A percentile compares a stretch with the other conserved stretches of the same genome.
phyloP scores from a whole-genome alignment of 2,888 invertebrate genomes.

The Carpatolechia fugitivella region DNA sequence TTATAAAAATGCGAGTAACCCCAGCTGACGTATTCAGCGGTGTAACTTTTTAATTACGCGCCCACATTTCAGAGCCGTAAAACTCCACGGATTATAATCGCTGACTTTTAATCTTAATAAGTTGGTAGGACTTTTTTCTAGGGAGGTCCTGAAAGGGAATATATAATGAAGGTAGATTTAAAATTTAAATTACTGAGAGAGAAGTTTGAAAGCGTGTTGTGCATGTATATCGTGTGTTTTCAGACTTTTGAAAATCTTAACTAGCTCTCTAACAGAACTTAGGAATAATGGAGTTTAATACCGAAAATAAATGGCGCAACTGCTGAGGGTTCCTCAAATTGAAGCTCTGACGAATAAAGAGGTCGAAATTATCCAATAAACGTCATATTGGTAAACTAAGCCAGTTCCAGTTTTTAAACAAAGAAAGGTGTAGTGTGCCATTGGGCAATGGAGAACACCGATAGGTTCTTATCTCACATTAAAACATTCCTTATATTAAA shows the following conservation, averaged over 20 bases:
- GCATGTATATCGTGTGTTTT: too few species aligned
- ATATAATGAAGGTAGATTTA: background rate
- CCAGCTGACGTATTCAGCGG: background rate
- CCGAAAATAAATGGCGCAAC: background rate
- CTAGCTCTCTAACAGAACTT: too few species aligned
- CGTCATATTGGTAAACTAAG: too few species aligned
- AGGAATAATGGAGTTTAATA: background rate
- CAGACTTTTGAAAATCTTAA: too few species aligned
- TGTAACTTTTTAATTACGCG: slow-evolving; percentile 6
- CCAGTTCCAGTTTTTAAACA: too few species aligned
- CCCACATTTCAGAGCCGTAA: slow-evolving; percentile 3
- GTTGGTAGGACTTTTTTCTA: background rate
- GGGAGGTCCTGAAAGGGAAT: background rate
- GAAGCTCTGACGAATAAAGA: background rate
- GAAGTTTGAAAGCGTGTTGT: background rate
- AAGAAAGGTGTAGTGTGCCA: too few species aligned
- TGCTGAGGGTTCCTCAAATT: background rate
- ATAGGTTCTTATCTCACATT: too few species aligned
- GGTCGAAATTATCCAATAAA: too few species aligned
- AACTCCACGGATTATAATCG: slow-evolving; percentile 1
- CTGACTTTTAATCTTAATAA: slow-evolving; percentile 3
- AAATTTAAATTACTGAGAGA: background rate
- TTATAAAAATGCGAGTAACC: background rate
- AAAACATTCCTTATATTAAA: too few species aligned
- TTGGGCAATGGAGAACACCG: too few species aligned